Evolutionary conservation across 2,888 invertebrate genomes (phyloP).

Genomic region (Cataglyphis albicans): DNA sequence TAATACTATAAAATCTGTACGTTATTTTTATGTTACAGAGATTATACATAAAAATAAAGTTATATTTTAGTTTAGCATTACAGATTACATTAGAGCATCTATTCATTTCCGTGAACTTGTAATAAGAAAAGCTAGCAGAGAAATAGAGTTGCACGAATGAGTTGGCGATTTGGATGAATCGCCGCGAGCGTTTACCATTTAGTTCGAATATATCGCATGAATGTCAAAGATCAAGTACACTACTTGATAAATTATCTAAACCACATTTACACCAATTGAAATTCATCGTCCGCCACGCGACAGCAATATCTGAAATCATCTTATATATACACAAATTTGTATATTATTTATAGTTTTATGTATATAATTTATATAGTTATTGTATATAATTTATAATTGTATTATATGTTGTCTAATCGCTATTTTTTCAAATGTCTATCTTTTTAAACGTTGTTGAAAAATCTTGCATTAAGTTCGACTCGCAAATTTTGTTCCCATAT

Average conservation of each 20-base stretch:
- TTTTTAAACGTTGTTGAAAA: not conserved
- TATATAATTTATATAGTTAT: not conserved
- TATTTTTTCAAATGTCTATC: not conserved
- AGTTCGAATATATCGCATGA: constrained; percentile 49
- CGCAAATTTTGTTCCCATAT: not conserved
- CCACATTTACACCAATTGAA: constrained; percentile 43
- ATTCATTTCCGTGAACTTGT: not conserved
- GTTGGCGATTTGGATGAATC: constrained; percentile 19
- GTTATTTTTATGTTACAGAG: not conserved
- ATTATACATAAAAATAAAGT: not conserved
- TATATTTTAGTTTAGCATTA: not conserved
- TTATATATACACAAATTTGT: not conserved
- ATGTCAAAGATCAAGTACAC: constrained; percentile 64
- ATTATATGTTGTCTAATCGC: not conserved
- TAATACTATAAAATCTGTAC: not conserved
- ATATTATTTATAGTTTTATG: constrained; percentile 2
- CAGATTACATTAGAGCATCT: constrained; percentile 15
- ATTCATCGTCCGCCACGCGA: constrained; percentile 15
- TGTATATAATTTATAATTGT: not conserved
- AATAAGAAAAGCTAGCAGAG: not conserved
- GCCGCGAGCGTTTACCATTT: constrained; percentile 9
- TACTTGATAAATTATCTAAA: constrained; percentile 61
- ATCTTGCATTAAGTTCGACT: not conserved
- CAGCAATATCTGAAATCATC: constrained; percentile 24
- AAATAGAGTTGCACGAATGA: constrained; percentile 9